These are phyloP conservation scores for Cydia amplana DNA, from an alignment of 1,140 invertebrate genomes.

Conservation along the genomic window DNA sequence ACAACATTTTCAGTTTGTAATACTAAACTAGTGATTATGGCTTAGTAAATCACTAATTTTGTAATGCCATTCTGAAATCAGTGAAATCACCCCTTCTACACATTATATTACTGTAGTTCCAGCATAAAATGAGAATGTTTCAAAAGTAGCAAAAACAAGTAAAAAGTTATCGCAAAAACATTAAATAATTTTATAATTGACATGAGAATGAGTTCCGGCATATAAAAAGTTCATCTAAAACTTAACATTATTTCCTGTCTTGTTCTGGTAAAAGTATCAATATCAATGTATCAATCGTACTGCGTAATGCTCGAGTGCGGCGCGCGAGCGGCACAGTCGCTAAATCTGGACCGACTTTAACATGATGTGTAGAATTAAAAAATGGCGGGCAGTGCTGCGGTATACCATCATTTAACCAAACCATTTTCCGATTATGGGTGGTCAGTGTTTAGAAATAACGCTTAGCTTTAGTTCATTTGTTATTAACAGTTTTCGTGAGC, in stretches of 20 bases:
- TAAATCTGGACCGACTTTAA: too few species aligned
- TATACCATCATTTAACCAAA: not conserved
- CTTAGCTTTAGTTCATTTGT: conserved; percentile 56
- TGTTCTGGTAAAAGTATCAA: not conserved
- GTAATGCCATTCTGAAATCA: not conserved
- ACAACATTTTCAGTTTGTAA: too few species aligned
- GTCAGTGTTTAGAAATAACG: conserved; percentile 47
- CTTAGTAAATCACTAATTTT: not conserved
- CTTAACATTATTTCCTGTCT: not conserved
- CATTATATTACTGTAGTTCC: too few species aligned
- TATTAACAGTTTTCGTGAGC: conserved; percentile 65
- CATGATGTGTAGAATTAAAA: not conserved
- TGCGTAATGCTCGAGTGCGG: too few species aligned
- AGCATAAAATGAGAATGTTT: too few species aligned
- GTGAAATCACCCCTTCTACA: too few species aligned
- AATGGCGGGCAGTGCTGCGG: not conserved
- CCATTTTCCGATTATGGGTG: conserved; percentile 33
- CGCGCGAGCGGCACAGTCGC: too few species aligned
- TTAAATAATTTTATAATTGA: not conserved
- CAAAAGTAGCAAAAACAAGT: too few species aligned
- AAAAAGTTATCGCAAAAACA: too few species aligned
- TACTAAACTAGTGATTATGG: too few species aligned
- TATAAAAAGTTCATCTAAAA: not conserved
- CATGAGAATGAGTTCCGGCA: not conserved
- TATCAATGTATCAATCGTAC: too few species aligned